Evolutionary conservation across 1,140 invertebrate species (phyloP).

Genomic region (Gryon sp.): DNA sequence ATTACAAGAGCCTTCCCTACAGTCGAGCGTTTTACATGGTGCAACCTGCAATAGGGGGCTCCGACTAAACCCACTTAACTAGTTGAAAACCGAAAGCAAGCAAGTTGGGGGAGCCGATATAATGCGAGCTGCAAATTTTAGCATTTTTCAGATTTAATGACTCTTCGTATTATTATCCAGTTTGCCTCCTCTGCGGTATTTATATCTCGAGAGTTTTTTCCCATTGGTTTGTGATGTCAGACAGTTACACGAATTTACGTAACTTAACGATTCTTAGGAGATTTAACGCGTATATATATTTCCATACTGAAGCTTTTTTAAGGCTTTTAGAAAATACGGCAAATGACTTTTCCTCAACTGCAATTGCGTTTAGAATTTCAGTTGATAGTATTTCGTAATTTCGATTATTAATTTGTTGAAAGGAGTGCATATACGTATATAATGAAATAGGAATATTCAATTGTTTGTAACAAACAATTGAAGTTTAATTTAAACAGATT

Average conservation of each 20-base stretch:
- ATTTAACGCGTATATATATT: constrained; percentile 25
- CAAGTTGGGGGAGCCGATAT: constrained; percentile 24
- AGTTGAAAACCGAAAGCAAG: constrained; percentile 43
- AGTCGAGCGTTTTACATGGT: constrained; percentile 67
- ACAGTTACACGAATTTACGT: constrained; percentile 13
- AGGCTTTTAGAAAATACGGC: no score
- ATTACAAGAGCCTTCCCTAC: constrained; percentile 67
- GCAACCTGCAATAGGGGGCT: constrained; percentile 47
- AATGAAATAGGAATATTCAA: no score
- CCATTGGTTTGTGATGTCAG: constrained; percentile 8
- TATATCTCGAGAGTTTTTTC: constrained; percentile 14
- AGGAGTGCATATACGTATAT: no score
- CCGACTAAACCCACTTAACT: constrained; percentile 54
- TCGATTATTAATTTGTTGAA: no score
- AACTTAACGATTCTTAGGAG: constrained; percentile 5
- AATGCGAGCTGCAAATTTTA: constrained; percentile 54
- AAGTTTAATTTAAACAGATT: no score
- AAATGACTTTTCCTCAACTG: no score
- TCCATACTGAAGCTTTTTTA: no score
- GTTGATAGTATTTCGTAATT: no score
- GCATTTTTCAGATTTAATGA: constrained; percentile 53
- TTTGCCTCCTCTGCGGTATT: constrained; percentile 21
- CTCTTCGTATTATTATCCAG: constrained; percentile 45
- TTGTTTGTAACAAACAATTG: no score
- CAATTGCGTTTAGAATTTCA: no score